Evolutionary conservation across 1,140 invertebrate species (phyloP).

Genomic region (Diprion similis): DNA sequence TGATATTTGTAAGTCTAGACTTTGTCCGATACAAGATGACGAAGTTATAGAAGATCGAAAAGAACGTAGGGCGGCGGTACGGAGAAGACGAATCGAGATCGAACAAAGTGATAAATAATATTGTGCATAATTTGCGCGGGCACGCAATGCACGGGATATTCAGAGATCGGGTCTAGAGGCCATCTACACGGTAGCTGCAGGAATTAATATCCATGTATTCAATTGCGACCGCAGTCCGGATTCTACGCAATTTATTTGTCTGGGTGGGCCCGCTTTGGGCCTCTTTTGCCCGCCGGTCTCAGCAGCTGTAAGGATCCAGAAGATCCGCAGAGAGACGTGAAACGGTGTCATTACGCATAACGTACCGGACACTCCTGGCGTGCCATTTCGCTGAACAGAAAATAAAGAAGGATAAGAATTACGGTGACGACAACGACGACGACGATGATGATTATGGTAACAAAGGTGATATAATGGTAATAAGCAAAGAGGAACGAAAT

Average conservation of each 20-base stretch:
- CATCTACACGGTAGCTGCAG: conserved; percentile 27
- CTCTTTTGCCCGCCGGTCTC: not conserved
- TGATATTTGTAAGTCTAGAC: too few relatives aligned
- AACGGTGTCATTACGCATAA: conserved; percentile 17
- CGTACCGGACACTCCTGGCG: conserved; percentile 5
- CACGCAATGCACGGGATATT: not conserved
- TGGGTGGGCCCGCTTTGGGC: not conserved
- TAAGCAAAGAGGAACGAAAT: too few relatives aligned
- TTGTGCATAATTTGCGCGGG: not conserved
- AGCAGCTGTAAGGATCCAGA: not conserved
- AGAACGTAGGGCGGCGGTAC: not conserved
- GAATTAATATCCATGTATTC: conserved; percentile 32
- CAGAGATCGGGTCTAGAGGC: not conserved
- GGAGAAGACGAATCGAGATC: not conserved
- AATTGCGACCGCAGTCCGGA: conserved; percentile 9
- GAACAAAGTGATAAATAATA: conserved; percentile 9
- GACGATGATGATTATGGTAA: not conserved
- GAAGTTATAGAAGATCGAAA: too few relatives aligned
- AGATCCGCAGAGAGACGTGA: not conserved
- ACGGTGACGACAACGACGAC: not conserved
- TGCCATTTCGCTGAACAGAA: not conserved
- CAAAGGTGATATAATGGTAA: too few relatives aligned
- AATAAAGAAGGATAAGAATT: not conserved
- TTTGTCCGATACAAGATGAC: too few relatives aligned
- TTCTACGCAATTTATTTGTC: conserved; percentile 12